Evolutionary conservation across 2,888 invertebrate genomes (phyloP), one percentile per base, ranked within the genome.

Genomic region (Limnephilus auricula): DNA sequence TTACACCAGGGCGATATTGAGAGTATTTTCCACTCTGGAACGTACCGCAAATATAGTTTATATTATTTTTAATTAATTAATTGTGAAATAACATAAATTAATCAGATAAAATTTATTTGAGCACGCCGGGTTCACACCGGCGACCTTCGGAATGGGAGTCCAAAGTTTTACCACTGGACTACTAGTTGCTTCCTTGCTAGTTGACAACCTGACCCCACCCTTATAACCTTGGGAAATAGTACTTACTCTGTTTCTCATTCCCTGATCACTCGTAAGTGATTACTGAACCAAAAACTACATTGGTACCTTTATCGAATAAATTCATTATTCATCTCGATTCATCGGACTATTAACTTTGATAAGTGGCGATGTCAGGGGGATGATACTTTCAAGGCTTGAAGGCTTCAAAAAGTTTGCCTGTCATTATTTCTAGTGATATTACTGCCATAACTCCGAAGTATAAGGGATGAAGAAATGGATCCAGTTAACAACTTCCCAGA

Each of bases 401-500:
- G n/a, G n/a, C 50, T 18, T 65, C 25, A n/a, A n/a, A 65, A 65
- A 65, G 65, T 65, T 65, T 6, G 25, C 65, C 65, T 65, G 65
- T 65, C n/a, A 65, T 25, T 65, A 65, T 65, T 25, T 4, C 25
- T 65, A 9, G 65, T 9, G 25, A 2, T n/a, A 65, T 65, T n/a
- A n/a, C 65, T 25, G 65, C 65, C 65, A 65, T 25, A 25, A 25
- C 25, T 65, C 25, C 25, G 65, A 65, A 6, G 25, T 9, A n/a
- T 65, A 6, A 6, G 65, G 25, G 6, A 65, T 65, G n/a, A n/a
- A 65, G 40, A 30, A 85, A 6, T 15, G 25, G 45, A 45, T 45
- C 85, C n/a, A n/a, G 45, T 85, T 85, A 85, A 37, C 45, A 85
- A 85, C 45, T 85, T 85, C 30, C 9, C 85, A 18, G 40, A 13